Conservation (phyloP, 2,888 invertebrate genomes). For the Ypsolopha scabrella region DNA sequence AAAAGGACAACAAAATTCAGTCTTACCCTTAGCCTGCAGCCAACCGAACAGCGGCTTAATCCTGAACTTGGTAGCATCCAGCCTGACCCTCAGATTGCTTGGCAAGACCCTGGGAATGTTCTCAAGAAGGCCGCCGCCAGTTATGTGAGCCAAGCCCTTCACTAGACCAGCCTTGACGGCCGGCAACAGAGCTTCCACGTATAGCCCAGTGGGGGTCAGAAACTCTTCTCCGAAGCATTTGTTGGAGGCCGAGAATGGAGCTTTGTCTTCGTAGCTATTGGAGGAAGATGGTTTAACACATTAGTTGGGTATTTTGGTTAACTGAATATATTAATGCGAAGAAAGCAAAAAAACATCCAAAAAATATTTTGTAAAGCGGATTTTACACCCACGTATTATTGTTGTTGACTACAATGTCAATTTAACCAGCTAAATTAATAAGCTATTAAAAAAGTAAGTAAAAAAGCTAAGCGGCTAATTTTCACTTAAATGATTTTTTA, state of each 20-base stretch:
- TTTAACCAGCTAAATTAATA: too few species aligned
- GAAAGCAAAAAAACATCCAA: too few species aligned
- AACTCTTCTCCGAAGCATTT: slow-evolving; percentile 79
- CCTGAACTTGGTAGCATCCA: slow-evolving; percentile 80
- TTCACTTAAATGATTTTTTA: too few species aligned
- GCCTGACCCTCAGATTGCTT: slow-evolving; percentile 68
- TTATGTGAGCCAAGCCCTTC: slow-evolving; percentile 93
- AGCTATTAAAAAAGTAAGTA: too few species aligned
- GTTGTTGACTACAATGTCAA: too few species aligned
- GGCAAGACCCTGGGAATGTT: slow-evolving; percentile 91
- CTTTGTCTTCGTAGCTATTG: slow-evolving; percentile 42
- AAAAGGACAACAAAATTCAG: neutral
- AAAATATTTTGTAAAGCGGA: too few species aligned
- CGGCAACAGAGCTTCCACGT: slow-evolving; percentile 81
- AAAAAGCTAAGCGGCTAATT: too few species aligned
- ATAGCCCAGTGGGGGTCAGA: slow-evolving; percentile 88
- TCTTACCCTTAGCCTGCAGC: slow-evolving; percentile 80
- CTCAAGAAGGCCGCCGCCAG: slow-evolving; percentile 91
- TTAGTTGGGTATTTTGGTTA: too few species aligned
- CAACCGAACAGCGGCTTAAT: slow-evolving; percentile 89
- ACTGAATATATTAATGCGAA: too few species aligned
- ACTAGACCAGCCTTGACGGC: slow-evolving; percentile 78
- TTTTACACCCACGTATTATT: too few species aligned
- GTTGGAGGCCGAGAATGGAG: slow-evolving; percentile 46
- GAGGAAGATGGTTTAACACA: neutral